Evolutionary conservation across 2,888 invertebrate genomes (phyloP).

Genomic region (Caradrina kadenii): DNA sequence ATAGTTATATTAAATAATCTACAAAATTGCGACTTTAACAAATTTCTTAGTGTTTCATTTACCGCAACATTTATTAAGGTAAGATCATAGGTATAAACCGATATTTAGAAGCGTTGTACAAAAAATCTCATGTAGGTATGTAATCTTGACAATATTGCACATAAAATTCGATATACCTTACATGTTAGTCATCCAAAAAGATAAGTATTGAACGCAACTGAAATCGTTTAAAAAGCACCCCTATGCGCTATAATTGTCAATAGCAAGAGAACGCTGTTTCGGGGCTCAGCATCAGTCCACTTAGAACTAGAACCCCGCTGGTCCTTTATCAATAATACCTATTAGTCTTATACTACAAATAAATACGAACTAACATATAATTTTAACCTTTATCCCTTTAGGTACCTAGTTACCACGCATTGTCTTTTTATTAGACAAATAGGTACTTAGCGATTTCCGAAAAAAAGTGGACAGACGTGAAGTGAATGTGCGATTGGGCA

Average conservation of each 20-base stretch:
- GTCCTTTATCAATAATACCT: conserved; percentile 26
- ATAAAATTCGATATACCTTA: too few relatives aligned
- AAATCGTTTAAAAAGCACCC: background rate
- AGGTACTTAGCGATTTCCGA: background rate
- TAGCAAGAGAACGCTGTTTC: conserved; percentile 33
- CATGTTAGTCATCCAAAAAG: too few relatives aligned
- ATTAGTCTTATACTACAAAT: conserved; percentile 5
- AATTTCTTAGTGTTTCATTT: conserved; percentile 14
- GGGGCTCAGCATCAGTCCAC: conserved; percentile 42
- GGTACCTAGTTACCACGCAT: background rate
- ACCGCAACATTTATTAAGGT: background rate
- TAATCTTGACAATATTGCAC: too few relatives aligned
- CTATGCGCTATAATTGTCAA: conserved; percentile 19
- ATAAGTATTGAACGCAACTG: too few relatives aligned
- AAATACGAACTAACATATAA: background rate
- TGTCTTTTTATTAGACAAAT: conserved; percentile 19
- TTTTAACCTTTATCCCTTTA: too few relatives aligned
- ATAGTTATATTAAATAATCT: conserved; percentile 20
- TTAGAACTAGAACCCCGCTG: conserved; percentile 45
- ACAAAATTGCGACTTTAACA: background rate
- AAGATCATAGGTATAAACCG: background rate
- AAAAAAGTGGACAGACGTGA: background rate
- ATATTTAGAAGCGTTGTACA: background rate
- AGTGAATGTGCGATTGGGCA: background rate
- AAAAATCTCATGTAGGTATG: background rate